These are phyloP conservation scores for Rhincodon typus DNA, from an alignment of 2,797 vertebrate genomes.

Conservation along the genomic window DNA sequence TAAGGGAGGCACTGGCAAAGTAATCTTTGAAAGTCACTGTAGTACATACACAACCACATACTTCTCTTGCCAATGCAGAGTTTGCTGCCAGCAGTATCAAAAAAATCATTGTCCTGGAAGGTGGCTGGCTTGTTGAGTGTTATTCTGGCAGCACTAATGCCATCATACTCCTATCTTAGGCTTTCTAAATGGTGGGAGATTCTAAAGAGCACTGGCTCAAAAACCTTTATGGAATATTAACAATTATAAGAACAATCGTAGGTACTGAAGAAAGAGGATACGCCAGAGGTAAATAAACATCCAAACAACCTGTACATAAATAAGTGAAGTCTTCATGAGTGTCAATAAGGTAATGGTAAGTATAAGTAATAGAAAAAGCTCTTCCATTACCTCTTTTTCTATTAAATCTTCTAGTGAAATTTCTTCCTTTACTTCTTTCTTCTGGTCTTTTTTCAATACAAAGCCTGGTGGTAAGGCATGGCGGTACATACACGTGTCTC, in stretches of 20 bases:
- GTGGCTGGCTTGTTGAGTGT: background rate
- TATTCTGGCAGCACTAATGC: background rate
- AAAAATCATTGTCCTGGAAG: background rate
- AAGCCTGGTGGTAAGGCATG: slow-evolving; percentile 92
- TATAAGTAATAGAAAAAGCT: background rate
- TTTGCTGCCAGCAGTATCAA: background rate
- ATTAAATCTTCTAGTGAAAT: slow-evolving; percentile 96
- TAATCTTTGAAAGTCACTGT: background rate
- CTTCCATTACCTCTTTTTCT: slow-evolving; percentile 77
- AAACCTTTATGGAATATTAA: background rate
- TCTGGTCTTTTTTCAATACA: slow-evolving; percentile 90
- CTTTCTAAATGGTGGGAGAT: background rate
- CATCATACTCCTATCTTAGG: background rate
- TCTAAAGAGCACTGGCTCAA: background rate
- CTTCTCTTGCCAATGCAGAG: background rate
- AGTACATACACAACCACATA: background rate
- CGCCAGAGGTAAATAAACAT: background rate
- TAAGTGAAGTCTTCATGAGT: background rate
- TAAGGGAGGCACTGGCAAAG: background rate
- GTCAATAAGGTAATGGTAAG: background rate
- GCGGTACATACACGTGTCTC: slow-evolving; percentile 87
- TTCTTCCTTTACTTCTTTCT: slow-evolving; percentile 85
- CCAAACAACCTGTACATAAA: background rate
- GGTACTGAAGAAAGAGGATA: background rate
- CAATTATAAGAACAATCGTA: background rate